Evolutionary conservation across 2,888 invertebrate species (phyloP).

Genomic region (Dyspetes luteomarginatus): DNA sequence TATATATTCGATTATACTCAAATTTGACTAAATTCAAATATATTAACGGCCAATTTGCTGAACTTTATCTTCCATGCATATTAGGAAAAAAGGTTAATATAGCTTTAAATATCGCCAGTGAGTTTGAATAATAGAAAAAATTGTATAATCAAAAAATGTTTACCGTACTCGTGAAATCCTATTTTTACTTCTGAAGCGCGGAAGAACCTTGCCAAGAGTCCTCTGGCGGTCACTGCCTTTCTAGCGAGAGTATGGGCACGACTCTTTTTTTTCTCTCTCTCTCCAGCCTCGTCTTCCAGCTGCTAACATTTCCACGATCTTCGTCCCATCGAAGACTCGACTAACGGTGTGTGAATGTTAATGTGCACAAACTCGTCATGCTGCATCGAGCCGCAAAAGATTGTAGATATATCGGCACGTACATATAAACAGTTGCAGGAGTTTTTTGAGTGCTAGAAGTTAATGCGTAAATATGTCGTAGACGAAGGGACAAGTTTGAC

Average conservation of each 20-base stretch:
- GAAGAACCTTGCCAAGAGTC: not conserved
- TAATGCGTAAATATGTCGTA: constrained; percentile 41
- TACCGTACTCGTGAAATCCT: not conserved
- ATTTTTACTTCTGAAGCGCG: not conserved
- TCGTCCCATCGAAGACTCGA: not conserved
- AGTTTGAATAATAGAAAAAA: too few relatives aligned
- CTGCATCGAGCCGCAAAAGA: constrained; percentile 13
- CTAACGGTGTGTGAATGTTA: constrained; percentile 30
- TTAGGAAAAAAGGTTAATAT: too few relatives aligned
- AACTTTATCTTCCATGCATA: too few relatives aligned
- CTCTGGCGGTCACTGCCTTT: not conserved
- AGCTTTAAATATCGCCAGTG: too few relatives aligned
- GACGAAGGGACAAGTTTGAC: too few relatives aligned
- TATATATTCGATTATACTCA: too few relatives aligned
- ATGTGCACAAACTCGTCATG: constrained; percentile 10
- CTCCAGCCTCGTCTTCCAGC: not conserved
- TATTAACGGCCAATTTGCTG: too few relatives aligned
- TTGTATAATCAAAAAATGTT: not conserved
- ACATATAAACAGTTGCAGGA: not conserved
- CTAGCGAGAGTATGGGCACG: not conserved
- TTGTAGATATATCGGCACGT: not conserved
- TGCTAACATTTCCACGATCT: constrained; percentile 3
- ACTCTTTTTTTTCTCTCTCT: not conserved
- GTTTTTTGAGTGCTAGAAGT: not conserved
- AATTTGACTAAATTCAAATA: too few relatives aligned